These are phyloP conservation scores for Tragopan temminckii DNA, from an alignment of 2,797 vertebrate genomes.

Conservation along the genomic window DNA sequence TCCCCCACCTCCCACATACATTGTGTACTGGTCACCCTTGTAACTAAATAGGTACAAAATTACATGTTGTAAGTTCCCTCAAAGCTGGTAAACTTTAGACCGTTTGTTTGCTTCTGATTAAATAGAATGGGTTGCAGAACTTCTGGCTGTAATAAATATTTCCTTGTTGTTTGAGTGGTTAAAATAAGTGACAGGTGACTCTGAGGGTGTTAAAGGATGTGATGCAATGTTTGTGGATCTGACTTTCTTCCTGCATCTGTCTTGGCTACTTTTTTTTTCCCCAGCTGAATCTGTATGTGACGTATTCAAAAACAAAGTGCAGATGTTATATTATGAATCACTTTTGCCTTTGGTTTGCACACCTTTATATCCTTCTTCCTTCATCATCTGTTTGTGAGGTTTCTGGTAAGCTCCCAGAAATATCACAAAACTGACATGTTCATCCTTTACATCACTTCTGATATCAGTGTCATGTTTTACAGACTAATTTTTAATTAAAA, in stretches of 20 bases:
- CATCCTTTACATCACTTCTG: not conserved
- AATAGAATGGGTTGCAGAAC: not conserved
- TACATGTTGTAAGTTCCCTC: not conserved
- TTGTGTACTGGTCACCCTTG: not conserved
- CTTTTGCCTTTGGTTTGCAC: not conserved
- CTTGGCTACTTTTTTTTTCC: not conserved
- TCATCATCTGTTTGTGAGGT: not conserved
- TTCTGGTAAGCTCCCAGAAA: not conserved
- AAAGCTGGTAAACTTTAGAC: not conserved
- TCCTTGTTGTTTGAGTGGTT: not conserved
- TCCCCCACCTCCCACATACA: not conserved
- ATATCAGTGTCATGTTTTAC: not conserved
- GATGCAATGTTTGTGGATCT: not conserved
- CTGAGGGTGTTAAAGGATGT: not conserved
- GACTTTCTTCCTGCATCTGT: constrained; percentile 1
- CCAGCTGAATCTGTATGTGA: not conserved
- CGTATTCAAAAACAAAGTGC: not conserved
- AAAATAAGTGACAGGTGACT: not conserved
- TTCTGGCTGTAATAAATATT: not conserved
- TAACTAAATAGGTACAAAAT: not conserved
- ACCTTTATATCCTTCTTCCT: not conserved
- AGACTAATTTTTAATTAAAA: not conserved
- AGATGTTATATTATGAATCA: not conserved
- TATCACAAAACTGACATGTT: not conserved
- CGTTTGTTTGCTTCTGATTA: not conserved